Evolutionary conservation across 1,140 invertebrate genomes (phyloP).

Genomic region (Heliconius hermathena): DNA sequence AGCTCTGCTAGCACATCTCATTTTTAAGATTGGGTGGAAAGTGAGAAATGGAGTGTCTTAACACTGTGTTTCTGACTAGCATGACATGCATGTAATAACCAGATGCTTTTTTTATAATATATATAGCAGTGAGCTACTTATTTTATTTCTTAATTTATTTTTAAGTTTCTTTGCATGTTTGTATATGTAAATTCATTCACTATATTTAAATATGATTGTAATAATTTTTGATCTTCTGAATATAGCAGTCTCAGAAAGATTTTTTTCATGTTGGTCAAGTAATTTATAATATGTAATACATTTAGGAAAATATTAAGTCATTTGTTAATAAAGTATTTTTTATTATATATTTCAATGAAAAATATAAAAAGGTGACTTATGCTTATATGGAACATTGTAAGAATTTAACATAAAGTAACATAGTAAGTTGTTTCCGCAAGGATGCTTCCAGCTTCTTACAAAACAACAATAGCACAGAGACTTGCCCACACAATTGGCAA

Average conservation of each 20-base stretch:
- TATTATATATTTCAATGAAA: too few relatives aligned
- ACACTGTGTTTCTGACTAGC: too few relatives aligned
- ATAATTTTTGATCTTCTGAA: background rate
- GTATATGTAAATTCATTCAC: background rate
- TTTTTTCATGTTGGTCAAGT: background rate
- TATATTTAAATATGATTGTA: background rate
- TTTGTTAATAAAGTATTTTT: too few relatives aligned
- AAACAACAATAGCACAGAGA: slow-evolving; percentile 74
- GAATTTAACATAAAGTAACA: slow-evolving; percentile 2
- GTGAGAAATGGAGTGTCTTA: too few relatives aligned
- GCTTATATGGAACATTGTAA: background rate
- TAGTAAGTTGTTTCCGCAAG: slow-evolving; percentile 40
- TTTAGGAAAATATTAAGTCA: too few relatives aligned
- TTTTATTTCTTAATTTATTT: too few relatives aligned
- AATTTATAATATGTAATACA: too few relatives aligned
- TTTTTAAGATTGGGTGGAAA: too few relatives aligned
- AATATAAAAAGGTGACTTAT: background rate
- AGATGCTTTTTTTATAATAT: too few relatives aligned
- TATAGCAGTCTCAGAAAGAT: background rate
- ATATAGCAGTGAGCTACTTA: too few relatives aligned
- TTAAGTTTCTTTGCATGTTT: background rate
- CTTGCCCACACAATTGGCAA: slow-evolving; percentile 71
- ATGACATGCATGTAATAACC: too few relatives aligned
- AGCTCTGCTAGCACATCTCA: too few relatives aligned
- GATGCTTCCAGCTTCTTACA: slow-evolving; percentile 56